Base-by-base conservation (phyloP, 2,113 vertebrate species). In the Gymnorhina tibicen region DNA sequence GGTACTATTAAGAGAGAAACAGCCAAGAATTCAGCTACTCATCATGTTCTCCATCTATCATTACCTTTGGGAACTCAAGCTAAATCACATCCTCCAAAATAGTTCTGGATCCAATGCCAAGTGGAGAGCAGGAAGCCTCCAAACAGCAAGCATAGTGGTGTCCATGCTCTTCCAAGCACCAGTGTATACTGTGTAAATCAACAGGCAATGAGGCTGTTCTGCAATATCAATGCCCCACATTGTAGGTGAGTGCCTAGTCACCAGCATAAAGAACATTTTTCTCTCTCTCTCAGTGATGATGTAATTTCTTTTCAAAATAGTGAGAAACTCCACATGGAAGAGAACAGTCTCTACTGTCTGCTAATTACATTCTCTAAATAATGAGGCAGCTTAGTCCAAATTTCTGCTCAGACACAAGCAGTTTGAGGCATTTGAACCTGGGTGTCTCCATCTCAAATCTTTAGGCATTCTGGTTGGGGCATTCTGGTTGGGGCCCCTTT, bases 191-290 rank as follows among this genome's bases (percentile, higher is more conserved):
- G 23, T 3, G 11, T 30, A 85, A 78, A 73, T 39, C 55, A 60
- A 44, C 6, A 85, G 7, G 26, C 33, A 80, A 13, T 2, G 11
- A 69, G 66, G 22, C 10, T 70, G 14, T 24, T 73, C 18, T 64
- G 37, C 35, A 47, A 3, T 9, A 39, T 11, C 2, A 1, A 4
- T 28, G 59, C 2, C 15, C 27, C 3, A 11, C 18, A 13, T 35
- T 9, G n/a, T 16, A 73, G 44, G 37, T 10, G 16, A 74, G 18
- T 39, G 16, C 15, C 56, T 9, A 49, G 21, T 3, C 39, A 82
- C 2, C 23, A 63, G 26, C 13, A 24, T 58, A 32, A 44, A 69
- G 30, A 39, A 39, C 7, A 35, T 1, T 32, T 60, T 80, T 75
- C 72, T 20, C 47, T 46, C 23, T 76, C n/a, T 76, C 21, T 74